These are phyloP conservation scores for Trypoxylus dichotomus DNA, from an alignment of 1,140 invertebrate genomes.

Conservation along the genomic window DNA sequence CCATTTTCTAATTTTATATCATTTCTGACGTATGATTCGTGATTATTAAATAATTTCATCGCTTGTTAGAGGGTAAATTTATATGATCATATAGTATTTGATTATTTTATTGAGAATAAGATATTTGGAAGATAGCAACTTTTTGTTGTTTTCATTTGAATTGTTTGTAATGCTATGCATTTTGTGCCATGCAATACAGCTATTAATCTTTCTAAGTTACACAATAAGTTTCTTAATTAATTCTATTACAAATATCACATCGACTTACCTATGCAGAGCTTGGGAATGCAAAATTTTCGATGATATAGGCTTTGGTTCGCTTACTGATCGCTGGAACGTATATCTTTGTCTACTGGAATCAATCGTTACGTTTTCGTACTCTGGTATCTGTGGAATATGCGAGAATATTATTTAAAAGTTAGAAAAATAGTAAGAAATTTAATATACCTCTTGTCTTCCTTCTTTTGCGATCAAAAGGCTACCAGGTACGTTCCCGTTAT, in stretches of 20 bases:
- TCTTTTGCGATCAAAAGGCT: background rate
- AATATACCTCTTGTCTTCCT: background rate
- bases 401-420: background rate
- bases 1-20: too few relatives aligned
- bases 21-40: too few relatives aligned
- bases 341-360: conserved; percentile 47
- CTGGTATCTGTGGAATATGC: conserved; percentile 45
- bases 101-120: too few relatives aligned
- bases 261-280: conserved; percentile 49
- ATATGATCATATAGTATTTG: too few relatives aligned
- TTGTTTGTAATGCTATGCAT: too few relatives aligned
- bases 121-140: too few relatives aligned
- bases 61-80: too few relatives aligned
- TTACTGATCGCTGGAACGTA: conserved; percentile 51
- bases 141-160: too few relatives aligned
- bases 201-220: background rate
- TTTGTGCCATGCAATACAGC: background rate
- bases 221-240: background rate
- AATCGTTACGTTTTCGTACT: conserved; percentile 49
- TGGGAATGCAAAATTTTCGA: conserved; percentile 49
- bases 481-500: background rate
- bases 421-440: background rate
- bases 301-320: conserved; percentile 53
- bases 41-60: too few relatives aligned
- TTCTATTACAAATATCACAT: too few relatives aligned